Base-by-base conservation (phyloP, 2,888 invertebrate species). In the Macrostomum cliftonense region DNA sequence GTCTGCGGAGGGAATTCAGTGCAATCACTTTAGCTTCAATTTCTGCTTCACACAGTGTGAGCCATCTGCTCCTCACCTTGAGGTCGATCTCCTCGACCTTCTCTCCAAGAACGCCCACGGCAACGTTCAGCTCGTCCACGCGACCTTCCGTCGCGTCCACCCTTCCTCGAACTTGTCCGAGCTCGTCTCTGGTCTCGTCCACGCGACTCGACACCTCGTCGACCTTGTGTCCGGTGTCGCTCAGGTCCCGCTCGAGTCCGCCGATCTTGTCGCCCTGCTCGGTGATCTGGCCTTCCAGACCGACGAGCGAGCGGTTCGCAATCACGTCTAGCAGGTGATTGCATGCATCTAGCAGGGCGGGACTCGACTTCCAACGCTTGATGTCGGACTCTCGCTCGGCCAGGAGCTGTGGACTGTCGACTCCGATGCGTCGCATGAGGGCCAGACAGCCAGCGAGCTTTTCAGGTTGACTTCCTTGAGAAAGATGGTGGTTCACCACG, bases 61-160 rank as follows among this genome's bases (percentile, higher is more conserved):
- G n/a, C n/a, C n/a, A n/a, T 28, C 28, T 7, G 28, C 28, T 52
- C 4, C 37, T 46, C 42, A 63, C 64, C 61, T 63, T 65, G 45
- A 57, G 55, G 44, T 65, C 65, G 43, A 65, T 58, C 39, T 53
- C 55, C 14, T 55, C 50, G 5, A 55, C 54, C 46, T 50, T 45
- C 39, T 46, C 50, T 37, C 45, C 46, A 11, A 52, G 62, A 40
- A 57, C 53, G 9, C 56, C 50, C 9, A 63, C 59, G 1, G 20
- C 37, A 14, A 42, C 40, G 21, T 55, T 44, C 14, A 54, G 28
- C 12, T 52, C 53, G 7, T 56, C 50, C 9, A 63, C 59, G 1
- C 20, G 28, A 14, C 42, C 40, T 28, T 55, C 46, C 14, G 52
- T 21, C 12, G 50, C 40, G 17, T 38, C 39, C 44, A 39, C 12